phyloP scores from a whole-genome alignment of 2,888 invertebrate genomes.

The Noctua pronuba region DNA sequence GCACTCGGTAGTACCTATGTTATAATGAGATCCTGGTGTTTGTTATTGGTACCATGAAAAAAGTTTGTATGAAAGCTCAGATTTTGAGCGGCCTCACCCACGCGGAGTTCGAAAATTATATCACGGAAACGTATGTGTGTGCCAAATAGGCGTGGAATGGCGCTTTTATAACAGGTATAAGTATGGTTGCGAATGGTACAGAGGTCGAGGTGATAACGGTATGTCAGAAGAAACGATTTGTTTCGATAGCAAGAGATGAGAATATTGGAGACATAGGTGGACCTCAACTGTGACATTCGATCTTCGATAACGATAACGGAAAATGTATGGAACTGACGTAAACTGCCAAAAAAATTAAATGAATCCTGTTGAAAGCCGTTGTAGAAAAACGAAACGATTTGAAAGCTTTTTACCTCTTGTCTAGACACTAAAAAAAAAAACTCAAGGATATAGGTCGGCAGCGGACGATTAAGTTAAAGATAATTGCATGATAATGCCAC shows the following conservation, averaged over 20 bases:
- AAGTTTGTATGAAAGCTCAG: not conserved
- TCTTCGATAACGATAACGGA: not conserved
- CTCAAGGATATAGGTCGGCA: not conserved
- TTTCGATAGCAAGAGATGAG: not conserved
- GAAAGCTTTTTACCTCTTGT: not conserved
- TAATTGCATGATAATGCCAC: no score
- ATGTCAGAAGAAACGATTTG: not conserved
- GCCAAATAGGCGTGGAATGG: not conserved
- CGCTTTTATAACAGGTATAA: not conserved
- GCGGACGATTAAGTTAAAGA: not conserved
- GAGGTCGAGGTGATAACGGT: not conserved
- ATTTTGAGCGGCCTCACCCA: not conserved
- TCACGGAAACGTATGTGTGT: not conserved
- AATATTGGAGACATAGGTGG: not conserved
- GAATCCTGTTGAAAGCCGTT: not conserved
- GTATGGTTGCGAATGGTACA: not conserved
- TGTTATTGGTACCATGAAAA: not conserved
- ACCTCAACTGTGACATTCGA: not conserved
- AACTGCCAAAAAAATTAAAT: not conserved
- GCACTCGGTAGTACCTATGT: not conserved
- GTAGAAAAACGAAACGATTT: not conserved
- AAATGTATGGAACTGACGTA: not conserved
- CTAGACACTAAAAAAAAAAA: not conserved
- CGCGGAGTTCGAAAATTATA: not conserved
- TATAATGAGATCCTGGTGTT: not conserved